Evolutionary conservation across 2,888 invertebrate genomes (phyloP).

Genomic region (Orthosia cruda): DNA sequence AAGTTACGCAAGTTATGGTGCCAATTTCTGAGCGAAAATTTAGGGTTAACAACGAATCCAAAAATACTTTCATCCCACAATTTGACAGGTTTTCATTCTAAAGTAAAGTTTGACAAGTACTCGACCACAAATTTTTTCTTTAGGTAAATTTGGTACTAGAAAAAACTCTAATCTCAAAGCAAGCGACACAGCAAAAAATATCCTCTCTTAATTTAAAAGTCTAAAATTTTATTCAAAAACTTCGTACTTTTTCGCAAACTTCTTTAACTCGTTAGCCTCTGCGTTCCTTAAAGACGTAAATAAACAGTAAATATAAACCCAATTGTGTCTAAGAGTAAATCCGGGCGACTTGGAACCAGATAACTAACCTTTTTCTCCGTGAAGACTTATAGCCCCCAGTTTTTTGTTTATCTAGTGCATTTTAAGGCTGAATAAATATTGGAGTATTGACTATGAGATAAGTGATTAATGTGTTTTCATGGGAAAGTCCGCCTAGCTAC

Average conservation of each 20-base stretch:
- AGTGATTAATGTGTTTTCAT: slow-evolving; percentile 11
- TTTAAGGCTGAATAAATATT: slow-evolving; percentile 42
- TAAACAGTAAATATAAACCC: slow-evolving; percentile 59
- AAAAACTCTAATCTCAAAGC: neutral
- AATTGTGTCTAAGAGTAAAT: slow-evolving; percentile 50
- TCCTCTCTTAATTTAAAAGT: slow-evolving; percentile 22
- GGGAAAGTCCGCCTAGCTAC: too few species aligned
- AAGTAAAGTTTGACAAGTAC: too few species aligned
- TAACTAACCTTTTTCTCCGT: slow-evolving; percentile 50
- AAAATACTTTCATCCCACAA: too few species aligned
- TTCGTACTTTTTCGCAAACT: slow-evolving; percentile 27
- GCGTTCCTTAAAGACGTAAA: slow-evolving; percentile 36
- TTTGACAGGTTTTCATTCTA: too few species aligned
- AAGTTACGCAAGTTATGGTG: too few species aligned
- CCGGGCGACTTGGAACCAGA: slow-evolving; percentile 28
- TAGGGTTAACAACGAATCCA: too few species aligned
- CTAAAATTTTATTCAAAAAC: slow-evolving; percentile 38
- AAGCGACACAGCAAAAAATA: neutral
- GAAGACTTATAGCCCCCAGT: slow-evolving; percentile 42
- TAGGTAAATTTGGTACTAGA: too few species aligned
- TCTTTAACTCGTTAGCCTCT: slow-evolving; percentile 47
- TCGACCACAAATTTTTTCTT: too few species aligned
- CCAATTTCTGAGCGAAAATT: too few species aligned
- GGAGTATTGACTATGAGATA: slow-evolving; percentile 27
- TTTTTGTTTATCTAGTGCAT: slow-evolving; percentile 41